Base-by-base conservation (phyloP, 2,888 invertebrate species). In the Syritta pipiens region DNA sequence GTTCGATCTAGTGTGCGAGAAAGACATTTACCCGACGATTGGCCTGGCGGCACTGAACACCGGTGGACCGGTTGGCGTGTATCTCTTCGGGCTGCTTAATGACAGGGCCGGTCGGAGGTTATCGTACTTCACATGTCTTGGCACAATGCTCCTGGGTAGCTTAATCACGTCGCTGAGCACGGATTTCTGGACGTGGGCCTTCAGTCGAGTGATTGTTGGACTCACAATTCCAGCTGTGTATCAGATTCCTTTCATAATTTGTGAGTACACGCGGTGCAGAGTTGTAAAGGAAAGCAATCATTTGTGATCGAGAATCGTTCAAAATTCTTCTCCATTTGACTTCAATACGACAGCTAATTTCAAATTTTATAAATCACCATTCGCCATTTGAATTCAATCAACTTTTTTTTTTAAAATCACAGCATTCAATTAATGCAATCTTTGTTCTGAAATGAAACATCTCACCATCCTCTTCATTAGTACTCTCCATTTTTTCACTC, bases 201-300 rank as follows among this genome's bases (percentile, higher is more conserved):
- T 92, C 1, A 95, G 95, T 84, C 91, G 97, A 81, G 90, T 93
- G 12, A 90, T 96, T 48, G 96, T 97, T n/a, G 97, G 97, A 2
- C 89, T 96, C 4, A 96, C 97, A 0, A 95, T 97, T 84, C 97
- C 97, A 2, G 97, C 97, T 0, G 93, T 97, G 35, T 97, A 97
- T 88, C 96, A 97, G 89, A 97, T 97, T 88, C 97, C 97, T 0
- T 97, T 97, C 86, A 97, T 97, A 72, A 96, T 97, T 85, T 95
- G 97, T 97, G 90, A 92, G 93, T 91, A 85, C 17, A 4, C 4
- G 5, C 12, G 46, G 37, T 14, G n/a, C n/a, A n/a, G n/a, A 5
- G 37, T 6, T n/a, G n/a, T n/a, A n/a, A n/a, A n/a, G n/a, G n/a
- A n/a, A n/a, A n/a, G n/a, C n/a, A n/a, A n/a, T n/a, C n/a, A n/a